Conservation (phyloP, 2,797 vertebrate genomes). For the Salmo trutta region DNA sequence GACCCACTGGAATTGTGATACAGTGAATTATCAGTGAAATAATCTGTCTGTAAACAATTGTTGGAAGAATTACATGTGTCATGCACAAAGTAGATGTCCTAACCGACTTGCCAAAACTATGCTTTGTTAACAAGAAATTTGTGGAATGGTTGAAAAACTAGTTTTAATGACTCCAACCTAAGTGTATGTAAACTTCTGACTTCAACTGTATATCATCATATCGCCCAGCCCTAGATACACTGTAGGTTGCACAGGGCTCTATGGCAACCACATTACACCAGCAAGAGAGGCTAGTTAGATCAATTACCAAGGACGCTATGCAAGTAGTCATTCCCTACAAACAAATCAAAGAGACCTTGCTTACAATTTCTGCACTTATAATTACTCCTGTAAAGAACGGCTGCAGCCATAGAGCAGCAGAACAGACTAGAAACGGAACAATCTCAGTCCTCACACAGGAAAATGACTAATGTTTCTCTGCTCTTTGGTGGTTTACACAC, state of each 20-base stretch:
- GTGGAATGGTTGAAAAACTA: too few species aligned
- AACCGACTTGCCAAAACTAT: too few species aligned
- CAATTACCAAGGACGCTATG: not conserved
- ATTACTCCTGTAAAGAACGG: not conserved
- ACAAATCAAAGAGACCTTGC: not conserved
- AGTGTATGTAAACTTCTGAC: too few species aligned
- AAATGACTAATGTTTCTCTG: conserved; percentile 4
- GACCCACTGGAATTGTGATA: too few species aligned
- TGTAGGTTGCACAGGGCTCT: not conserved
- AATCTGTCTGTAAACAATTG: too few species aligned
- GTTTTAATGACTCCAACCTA: too few species aligned
- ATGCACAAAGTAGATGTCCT: too few species aligned
- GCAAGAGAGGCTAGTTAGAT: not conserved
- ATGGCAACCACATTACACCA: not conserved
- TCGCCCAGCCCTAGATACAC: too few species aligned
- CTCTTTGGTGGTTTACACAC: not conserved
- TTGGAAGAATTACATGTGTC: too few species aligned
- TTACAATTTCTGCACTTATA: not conserved
- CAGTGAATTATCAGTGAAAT: too few species aligned
- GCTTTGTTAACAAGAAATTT: too few species aligned
- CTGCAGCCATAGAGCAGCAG: not conserved
- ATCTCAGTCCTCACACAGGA: not conserved
- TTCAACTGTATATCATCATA: too few species aligned
- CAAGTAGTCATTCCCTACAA: not conserved
- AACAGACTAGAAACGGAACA: not conserved